Base-by-base conservation (phyloP, 2,888 invertebrate species). In the Cynaeus angustus region DNA sequence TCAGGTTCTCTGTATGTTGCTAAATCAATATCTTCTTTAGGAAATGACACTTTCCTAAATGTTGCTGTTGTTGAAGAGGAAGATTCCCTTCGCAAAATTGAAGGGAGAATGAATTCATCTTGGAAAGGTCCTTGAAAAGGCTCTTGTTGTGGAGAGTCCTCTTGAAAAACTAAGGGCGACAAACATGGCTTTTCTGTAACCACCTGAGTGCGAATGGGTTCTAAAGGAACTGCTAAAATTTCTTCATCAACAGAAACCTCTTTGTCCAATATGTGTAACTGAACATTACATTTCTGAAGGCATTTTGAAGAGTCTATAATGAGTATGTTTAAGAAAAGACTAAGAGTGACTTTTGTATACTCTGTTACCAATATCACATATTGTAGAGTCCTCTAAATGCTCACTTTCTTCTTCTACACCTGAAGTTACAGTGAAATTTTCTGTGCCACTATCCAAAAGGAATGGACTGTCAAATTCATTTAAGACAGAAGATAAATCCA, bases 361-460 rank as follows among this genome's bases (percentile, higher is more conserved):
- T 12, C 14, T 10, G n/a, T 12, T 74, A 80, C 79, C 78, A 62
- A 73, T 59, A 65, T 79, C 76, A 71, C 77, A 78, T 21, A 76
- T 68, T 41, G 77, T 73, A 26, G 76, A 76, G 50, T 78, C 74
- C 56, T 80, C 77, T 38, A 76, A 79, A 46, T 78, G 76, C 72
- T 77, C 77, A 71, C 76, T 77, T 41, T 78, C 78, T 66, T 80
- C 81, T 64, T 81, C 80, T 41, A 75, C 73, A 69, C 77, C 71
- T 38, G 79, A 79, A 67, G 79, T 78, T 59, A 78, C 79, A 52
- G 75, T 78, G 70, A 77, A 79, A 74, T 79, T 81, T 72, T 81
- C 82, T 28, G 81, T 81, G 59, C 78, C 80, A 76, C 81, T 81
- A 70, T 81, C 82, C 68, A 79, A 77, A 52, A 80, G 74, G 70